Evolutionary conservation across 2,888 invertebrate species (phyloP), one percentile per base, ranked within the genome.

Genomic region (Meiosimyza platycephala): DNA sequence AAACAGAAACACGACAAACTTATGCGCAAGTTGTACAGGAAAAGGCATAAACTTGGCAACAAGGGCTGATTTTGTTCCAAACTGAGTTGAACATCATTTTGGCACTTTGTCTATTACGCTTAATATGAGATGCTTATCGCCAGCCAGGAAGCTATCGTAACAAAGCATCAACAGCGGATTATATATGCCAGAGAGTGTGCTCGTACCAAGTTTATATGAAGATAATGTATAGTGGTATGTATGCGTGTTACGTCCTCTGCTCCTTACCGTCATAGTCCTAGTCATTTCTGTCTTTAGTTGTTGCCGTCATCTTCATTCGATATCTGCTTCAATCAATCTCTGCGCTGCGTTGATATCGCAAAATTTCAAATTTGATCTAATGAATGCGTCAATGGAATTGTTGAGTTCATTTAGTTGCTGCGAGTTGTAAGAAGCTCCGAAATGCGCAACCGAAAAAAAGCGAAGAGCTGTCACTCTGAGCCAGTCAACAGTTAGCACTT

Each of bases 361-460:
- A 55, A 62, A 72, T 72, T 72, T 72, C 72, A 54, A 67, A 72
- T 67, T 67, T 67, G 62, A 72, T 72, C 72, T 72, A 67, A 67
- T 72, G 67, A 63, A 72, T 60, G 67, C 63, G 63, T 67, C 72
- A 72, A 72, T 70, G 55, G 54, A 67, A 62, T 51, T 62, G 67
- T 72, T 67, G 67, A 72, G 67, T 72, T 72, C 72, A 68, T 72
- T 67, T 72, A 54, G 62, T 54, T 28, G 13, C 16, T 40, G 40
- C 40, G 60, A 60, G 51, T 18, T 51, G 33, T 63, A 18, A 40
- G 62, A 62, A 70, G 15, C 16, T 18, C 16, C 48, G 22, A 50
- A 22, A 57, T 57, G 22, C 40, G 57, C 22, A 57, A 28, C 15
- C 13, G 16, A n/a, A 63, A 3, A 16, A 18, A 60, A 63, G 18